Evolutionary conservation across 2,113 vertebrate species (phyloP).

Genomic region (Prolemur simus): DNA sequence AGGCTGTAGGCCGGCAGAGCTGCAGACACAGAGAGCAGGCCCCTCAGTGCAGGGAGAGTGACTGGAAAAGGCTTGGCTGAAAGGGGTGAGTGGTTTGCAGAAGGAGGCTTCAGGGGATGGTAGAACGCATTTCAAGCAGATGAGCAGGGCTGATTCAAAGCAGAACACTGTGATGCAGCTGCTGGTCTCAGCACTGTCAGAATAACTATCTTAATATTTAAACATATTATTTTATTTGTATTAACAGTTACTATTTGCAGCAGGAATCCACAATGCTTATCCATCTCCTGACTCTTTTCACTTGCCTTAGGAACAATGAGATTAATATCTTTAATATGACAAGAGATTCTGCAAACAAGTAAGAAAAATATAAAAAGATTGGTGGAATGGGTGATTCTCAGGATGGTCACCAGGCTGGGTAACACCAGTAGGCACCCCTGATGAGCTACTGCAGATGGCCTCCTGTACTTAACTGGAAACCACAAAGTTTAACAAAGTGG

Average conservation of each 20-base stretch:
- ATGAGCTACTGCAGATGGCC: background rate
- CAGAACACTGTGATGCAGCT: background rate
- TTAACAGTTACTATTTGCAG: background rate
- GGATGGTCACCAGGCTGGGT: background rate
- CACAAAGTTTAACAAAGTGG: background rate
- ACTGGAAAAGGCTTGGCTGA: background rate
- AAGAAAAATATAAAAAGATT: background rate
- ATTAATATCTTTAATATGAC: background rate
- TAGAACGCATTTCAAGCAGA: background rate
- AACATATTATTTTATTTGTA: background rate
- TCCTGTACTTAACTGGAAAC: background rate
- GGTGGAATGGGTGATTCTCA: background rate
- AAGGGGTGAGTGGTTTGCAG: background rate
- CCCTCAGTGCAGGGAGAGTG: background rate
- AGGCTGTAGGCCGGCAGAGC: too few relatives aligned
- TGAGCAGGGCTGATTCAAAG: background rate
- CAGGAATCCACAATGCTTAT: background rate
- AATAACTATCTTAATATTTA: background rate
- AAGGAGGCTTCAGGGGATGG: background rate
- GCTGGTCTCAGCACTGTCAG: background rate
- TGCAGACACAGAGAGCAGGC: background rate
- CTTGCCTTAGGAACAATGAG: background rate
- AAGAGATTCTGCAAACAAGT: background rate
- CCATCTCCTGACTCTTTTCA: background rate
- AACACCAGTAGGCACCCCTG: background rate